Conservation (phyloP, 1,140 invertebrate species). For the Globodera ellingtonae region DNA sequence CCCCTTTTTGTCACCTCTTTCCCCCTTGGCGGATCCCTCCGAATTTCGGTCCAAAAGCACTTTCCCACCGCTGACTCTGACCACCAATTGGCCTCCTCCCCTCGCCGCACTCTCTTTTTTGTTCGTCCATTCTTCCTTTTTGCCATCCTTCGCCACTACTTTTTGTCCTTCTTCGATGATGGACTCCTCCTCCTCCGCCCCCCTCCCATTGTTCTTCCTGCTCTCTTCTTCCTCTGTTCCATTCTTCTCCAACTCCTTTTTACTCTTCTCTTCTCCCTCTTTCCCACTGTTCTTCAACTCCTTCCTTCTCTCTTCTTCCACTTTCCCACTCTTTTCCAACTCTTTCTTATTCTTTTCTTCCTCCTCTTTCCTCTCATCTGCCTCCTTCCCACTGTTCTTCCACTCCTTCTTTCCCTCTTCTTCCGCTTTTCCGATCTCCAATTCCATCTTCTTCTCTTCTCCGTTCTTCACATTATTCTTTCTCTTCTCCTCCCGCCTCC, state of each 20-base stretch:
- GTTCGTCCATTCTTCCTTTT: constrained; percentile 1
- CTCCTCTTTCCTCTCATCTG: background rate
- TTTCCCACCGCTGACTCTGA: background rate
- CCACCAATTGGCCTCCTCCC: background rate
- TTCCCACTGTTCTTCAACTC: background rate
- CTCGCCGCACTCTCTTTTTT: background rate
- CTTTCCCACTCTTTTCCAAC: background rate
- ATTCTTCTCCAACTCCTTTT: background rate
- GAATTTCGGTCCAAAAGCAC: constrained; percentile 7
- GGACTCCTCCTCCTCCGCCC: background rate
- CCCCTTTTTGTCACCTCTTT: background rate
- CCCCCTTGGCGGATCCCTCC: background rate
- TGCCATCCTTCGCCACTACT: background rate
- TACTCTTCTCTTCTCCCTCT: background rate
- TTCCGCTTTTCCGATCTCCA: background rate
- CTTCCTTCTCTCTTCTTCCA: background rate
- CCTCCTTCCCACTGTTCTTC: background rate
- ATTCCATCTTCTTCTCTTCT: constrained; percentile 2
- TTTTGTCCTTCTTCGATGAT: constrained; percentile 5
- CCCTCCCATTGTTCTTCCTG: background rate
- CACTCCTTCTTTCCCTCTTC: background rate
- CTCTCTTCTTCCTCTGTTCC: background rate
- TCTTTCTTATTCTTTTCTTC: background rate
- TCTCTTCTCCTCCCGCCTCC: background rate
- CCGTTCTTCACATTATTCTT: background rate